Percentiles rank a stretch among this genome's conserved stretches.
Evolutionary conservation across 2,797 vertebrate species (phyloP).

Genomic region (Pseudochirops cupreus): DNA sequence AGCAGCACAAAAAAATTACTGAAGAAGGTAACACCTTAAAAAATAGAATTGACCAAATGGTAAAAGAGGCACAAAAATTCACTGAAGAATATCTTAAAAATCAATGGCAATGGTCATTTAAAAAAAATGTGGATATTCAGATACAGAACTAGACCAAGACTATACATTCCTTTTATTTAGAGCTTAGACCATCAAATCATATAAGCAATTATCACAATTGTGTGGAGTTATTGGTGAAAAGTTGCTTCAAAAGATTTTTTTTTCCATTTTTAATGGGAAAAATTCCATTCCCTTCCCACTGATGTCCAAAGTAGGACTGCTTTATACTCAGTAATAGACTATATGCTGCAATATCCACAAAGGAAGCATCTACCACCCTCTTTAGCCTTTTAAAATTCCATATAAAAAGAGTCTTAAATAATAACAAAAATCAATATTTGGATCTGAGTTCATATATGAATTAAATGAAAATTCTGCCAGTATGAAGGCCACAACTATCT

Average conservation of each 20-base stretch:
- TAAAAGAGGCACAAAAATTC: neutral
- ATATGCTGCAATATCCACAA: neutral
- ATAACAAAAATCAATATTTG: neutral
- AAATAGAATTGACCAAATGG: neutral
- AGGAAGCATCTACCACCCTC: neutral
- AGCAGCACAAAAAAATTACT: neutral
- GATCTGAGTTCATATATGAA: neutral
- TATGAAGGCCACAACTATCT: neutral
- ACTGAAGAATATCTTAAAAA: neutral
- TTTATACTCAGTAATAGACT: neutral
- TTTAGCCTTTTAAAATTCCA: neutral
- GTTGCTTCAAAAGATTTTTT: neutral
- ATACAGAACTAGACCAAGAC: neutral
- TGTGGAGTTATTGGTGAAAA: neutral
- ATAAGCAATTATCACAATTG: neutral
- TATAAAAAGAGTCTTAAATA: neutral
- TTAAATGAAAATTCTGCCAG: slow-evolving; percentile 1
- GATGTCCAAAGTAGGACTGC: neutral
- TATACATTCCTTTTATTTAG: neutral
- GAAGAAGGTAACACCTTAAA: neutral
- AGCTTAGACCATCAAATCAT: neutral
- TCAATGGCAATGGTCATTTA: neutral
- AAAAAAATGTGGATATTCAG: neutral
- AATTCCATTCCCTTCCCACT: neutral
- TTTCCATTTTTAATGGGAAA: neutral